phyloP scores from a whole-genome alignment of 1,140 invertebrate genomes.

The Hyposmocoma kahamanoa region DNA sequence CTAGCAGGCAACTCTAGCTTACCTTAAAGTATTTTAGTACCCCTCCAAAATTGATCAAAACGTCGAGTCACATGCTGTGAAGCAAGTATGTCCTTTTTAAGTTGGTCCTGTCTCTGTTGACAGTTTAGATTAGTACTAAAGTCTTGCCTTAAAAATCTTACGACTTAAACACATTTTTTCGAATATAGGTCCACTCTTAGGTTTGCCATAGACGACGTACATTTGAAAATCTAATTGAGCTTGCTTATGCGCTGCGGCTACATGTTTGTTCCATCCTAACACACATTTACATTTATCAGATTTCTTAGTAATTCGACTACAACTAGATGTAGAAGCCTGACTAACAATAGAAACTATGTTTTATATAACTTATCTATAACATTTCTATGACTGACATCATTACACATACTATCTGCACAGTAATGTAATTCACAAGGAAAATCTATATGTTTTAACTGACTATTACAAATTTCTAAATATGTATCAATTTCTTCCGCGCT shows the following conservation, averaged over 20 bases:
- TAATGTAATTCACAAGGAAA: not conserved
- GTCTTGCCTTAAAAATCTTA: slow-evolving; percentile 9
- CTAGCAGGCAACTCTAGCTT: not conserved
- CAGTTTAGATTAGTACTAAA: not conserved
- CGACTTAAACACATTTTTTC: slow-evolving; percentile 3
- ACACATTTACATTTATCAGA: not conserved
- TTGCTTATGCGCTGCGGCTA: not conserved
- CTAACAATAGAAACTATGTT: not conserved
- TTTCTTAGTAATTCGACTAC: not conserved
- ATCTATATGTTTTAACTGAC: not conserved
- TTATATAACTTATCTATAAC: not conserved
- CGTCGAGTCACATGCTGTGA: not conserved
- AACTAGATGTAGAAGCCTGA: not conserved
- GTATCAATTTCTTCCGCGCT: not conserved
- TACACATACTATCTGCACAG: not conserved
- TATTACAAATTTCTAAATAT: not conserved
- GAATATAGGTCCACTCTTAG: not conserved
- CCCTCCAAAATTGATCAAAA: slow-evolving; percentile 2
- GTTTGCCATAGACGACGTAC: slow-evolving; percentile 2
- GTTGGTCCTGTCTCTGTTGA: not conserved
- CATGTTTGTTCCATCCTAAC: slow-evolving; percentile 1
- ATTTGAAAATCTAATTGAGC: not conserved
- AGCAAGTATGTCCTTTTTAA: slow-evolving; percentile 1
- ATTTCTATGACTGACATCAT: not conserved
- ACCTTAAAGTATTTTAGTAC: slow-evolving; percentile 3